Percentiles rank a stretch among this genome's conserved stretches.
phyloP scores from a whole-genome alignment of 2,797 vertebrate genomes.

The Pteropus rufus region DNA sequence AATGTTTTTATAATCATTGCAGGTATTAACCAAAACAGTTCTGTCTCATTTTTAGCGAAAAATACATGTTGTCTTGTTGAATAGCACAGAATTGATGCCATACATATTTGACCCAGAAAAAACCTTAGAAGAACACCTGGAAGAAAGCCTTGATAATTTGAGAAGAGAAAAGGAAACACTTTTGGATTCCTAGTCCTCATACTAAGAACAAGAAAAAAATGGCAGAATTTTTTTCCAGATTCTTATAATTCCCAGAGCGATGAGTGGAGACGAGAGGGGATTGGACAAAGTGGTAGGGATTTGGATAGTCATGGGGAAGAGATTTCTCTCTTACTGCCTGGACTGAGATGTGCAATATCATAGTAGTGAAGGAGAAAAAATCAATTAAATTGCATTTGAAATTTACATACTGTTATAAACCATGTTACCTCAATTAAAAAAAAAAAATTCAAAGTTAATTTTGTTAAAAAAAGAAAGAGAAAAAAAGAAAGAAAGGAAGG shows the following conservation, averaged over 20 bases:
- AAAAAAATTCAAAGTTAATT: background rate
- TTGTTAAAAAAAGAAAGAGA: background rate
- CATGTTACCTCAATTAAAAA: background rate
- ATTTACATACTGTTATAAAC: background rate
- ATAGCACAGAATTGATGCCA: background rate
- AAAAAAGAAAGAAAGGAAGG: too few species aligned
- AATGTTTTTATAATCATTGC: background rate
- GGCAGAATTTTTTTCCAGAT: background rate
- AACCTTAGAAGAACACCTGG: background rate
- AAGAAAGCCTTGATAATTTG: background rate
- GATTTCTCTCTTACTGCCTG: too few species aligned
- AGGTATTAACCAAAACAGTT: background rate
- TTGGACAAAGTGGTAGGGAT: background rate
- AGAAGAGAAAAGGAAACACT: background rate
- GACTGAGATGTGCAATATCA: rapidly evolving
- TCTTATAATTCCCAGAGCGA: background rate
- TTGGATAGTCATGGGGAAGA: rapidly evolving
- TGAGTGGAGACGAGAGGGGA: rapidly evolving
- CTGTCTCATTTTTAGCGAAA: background rate
- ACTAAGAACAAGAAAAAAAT: background rate
- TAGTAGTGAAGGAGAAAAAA: background rate
- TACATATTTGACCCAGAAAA: background rate
- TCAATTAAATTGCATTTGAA: background rate
- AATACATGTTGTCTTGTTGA: background rate
- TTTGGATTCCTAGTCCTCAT: background rate